Conservation (phyloP, 2,888 invertebrate genomes). For the Lepeophtheirus nordmannii region DNA sequence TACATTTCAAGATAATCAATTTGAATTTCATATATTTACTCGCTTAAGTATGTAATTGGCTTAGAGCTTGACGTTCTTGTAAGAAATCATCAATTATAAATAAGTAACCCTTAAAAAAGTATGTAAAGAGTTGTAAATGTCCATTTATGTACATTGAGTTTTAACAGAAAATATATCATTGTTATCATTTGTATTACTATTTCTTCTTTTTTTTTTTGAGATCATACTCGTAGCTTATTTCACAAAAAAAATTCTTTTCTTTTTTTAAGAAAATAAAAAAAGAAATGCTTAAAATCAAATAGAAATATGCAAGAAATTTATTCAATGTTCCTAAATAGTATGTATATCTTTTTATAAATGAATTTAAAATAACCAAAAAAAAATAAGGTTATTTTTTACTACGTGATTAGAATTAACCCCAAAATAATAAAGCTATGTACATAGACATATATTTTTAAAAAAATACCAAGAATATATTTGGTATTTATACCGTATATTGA, state of each 20-base stretch:
- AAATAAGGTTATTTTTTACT: background rate
- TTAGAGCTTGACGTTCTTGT: too few relatives aligned
- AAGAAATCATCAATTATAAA: too few relatives aligned
- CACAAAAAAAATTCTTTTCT: too few relatives aligned
- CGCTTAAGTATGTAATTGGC: too few relatives aligned
- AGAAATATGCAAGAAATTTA: conserved; percentile 1
- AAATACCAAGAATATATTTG: background rate
- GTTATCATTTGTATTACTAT: background rate
- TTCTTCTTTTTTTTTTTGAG: background rate
- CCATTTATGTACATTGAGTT: background rate
- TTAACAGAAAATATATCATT: conserved; percentile 2
- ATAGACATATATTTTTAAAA: background rate
- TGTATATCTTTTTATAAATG: too few relatives aligned
- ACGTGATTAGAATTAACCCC: conserved; percentile 2
- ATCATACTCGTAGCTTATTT: background rate
- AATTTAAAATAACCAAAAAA: too few relatives aligned
- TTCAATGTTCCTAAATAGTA: too few relatives aligned
- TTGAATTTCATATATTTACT: too few relatives aligned
- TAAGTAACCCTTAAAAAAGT: background rate
- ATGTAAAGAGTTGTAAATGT: background rate
- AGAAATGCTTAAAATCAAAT: background rate
- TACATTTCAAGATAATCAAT: too few relatives aligned
- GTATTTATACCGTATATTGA: background rate
- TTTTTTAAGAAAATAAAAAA: background rate
- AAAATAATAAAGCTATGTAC: background rate